Evolutionary conservation across 2,113 vertebrate genomes (phyloP), one percentile per base, ranked within the genome.

Genomic region (Dissostichus mawsoni): DNA sequence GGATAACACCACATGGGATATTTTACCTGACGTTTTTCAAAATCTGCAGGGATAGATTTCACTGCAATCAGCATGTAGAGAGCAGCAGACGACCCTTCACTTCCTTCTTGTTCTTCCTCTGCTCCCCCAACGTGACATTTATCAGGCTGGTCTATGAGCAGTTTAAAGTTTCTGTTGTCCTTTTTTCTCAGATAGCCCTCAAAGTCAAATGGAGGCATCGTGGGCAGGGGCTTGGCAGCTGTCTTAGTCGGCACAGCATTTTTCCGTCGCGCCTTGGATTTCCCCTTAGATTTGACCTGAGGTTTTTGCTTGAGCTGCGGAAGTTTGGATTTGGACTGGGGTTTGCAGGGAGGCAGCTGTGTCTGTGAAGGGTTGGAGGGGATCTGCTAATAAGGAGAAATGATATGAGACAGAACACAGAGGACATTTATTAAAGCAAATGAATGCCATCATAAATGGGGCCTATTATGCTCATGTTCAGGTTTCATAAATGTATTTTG

Each of bases 61-160:
- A 99, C 94, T 0, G 96, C 97, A 5, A 99, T 96, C 55, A 99
- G 97, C 91, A 99, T 90, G 86, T 98, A 96, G 0, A 96, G 97
- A 0, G 93, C 81, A 12, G 45, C 20, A 2, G 16, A 7, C 17
- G 80, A 47, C 2, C n/a, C 69, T 41, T 47, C 3, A 6, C 62
- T 33, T 56, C 61, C 52, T 73, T 20, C 76, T 25, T 6, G 61
- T 20, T 23, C 62, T 36, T 45, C 50, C 25, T 78, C 65, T 55
- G 67, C 72, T 25, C 69, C 86, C 74, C 52, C 61, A 62, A 59
- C 70, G 83, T 13, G 89, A 89, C 98, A 99, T 80, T 99, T 99
- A 73, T 90, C 93, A 0, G 96, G 97, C 91, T 99, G 98, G 78
- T 99, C 96, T 3, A 99, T 95, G 67, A 98, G 95, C 66, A 99